Conservation (phyloP, 2,113 vertebrate species). For the Pseudolaguvia tuberculata region DNA sequence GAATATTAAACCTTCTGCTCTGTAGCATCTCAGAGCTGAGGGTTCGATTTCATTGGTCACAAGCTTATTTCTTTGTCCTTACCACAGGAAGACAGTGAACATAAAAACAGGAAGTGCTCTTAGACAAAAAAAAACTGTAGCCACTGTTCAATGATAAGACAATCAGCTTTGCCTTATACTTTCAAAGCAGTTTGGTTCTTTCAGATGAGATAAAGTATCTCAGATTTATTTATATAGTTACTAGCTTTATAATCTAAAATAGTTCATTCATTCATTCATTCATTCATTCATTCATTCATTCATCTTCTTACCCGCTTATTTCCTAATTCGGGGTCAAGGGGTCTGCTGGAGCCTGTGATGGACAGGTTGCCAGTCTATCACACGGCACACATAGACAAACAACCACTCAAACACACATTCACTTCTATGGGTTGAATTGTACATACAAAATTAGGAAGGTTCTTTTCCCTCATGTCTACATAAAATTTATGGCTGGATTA, state of each 20-base stretch:
- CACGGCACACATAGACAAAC: too few species aligned
- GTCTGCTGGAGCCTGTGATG: too few species aligned
- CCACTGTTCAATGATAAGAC: conserved; percentile 16
- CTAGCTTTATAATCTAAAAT: not conserved
- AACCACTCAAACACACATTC: too few species aligned
- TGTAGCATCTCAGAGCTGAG: not conserved
- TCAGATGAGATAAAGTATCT: not conserved
- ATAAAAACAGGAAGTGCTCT: conserved; percentile 43
- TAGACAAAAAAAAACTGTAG: conserved; percentile 19
- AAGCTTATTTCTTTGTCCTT: conserved; percentile 24
- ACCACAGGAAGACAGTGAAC: conserved; percentile 32
- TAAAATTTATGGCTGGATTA: too few species aligned
- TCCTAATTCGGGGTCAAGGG: too few species aligned
- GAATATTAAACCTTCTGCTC: not conserved
- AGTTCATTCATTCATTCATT: not conserved
- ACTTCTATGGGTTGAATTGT: too few species aligned
- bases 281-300: not conserved
- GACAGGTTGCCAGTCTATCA: too few species aligned
- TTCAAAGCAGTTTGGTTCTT: not conserved
- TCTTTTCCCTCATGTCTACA: too few species aligned
- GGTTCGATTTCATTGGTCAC: conserved; percentile 21
- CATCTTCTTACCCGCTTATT: too few species aligned
- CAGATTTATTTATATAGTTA: not conserved
- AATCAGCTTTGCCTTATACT: not conserved
- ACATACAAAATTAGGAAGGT: too few species aligned